phyloP scores from a whole-genome alignment of 2,113 vertebrate genomes.

The Octodon degus region DNA sequence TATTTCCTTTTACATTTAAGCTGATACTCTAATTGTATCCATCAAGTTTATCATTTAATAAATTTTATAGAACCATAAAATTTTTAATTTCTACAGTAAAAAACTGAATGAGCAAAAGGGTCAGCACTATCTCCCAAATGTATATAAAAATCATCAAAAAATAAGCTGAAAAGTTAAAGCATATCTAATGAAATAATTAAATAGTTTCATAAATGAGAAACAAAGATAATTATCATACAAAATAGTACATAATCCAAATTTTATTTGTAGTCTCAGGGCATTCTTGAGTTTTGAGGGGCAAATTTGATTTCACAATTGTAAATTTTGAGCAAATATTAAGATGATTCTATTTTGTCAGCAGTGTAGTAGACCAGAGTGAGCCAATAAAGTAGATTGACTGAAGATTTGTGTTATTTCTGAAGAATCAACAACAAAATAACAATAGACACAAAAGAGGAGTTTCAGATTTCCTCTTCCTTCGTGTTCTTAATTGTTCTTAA shows the following conservation, averaged over 20 bases:
- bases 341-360: not conserved
- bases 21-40: not conserved
- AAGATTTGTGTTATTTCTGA: not conserved
- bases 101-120: not conserved
- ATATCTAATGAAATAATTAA: not conserved
- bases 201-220: not conserved
- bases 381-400: not conserved
- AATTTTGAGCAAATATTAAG: conserved; percentile 14
- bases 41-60: not conserved
- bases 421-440: not conserved
- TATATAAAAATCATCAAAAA: not conserved
- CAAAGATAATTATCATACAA: not conserved
- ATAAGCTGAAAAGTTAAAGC: not conserved
- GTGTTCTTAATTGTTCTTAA: not conserved
- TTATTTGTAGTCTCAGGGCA: not conserved
- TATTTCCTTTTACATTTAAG: not conserved
- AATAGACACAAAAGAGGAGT: not conserved
- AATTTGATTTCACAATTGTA: not conserved
- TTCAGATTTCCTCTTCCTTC: not conserved
- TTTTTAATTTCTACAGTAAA: not conserved
- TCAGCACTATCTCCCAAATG: not conserved
- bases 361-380: not conserved
- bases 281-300: not conserved
- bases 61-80: not conserved
- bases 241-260: not conserved